These are phyloP conservation scores for Rhynchopsitta pachyrhyncha DNA, from an alignment of 2,113 vertebrate genomes.

Conservation along the genomic window DNA sequence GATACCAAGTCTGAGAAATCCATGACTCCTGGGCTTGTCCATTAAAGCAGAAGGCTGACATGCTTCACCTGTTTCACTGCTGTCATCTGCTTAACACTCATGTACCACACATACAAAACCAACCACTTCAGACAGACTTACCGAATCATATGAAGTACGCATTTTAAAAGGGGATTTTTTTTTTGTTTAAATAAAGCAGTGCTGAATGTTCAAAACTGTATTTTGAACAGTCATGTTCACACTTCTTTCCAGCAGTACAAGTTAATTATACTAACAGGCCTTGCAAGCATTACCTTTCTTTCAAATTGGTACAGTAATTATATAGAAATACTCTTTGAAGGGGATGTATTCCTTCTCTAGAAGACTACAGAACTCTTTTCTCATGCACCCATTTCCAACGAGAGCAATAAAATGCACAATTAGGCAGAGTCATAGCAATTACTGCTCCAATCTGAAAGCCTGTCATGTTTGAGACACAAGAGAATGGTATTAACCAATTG, in stretches of 20 bases:
- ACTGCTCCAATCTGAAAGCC: neutral
- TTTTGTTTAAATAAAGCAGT: neutral
- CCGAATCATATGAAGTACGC: neutral
- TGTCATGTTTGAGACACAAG: neutral
- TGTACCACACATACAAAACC: neutral
- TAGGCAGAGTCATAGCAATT: neutral
- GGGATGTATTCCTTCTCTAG: neutral
- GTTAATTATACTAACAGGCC: neutral
- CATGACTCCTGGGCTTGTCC: neutral
- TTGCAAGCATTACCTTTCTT: neutral
- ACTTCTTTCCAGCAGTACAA: neutral
- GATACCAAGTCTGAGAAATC: neutral
- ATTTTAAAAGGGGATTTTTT: neutral
- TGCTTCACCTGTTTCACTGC: neutral
- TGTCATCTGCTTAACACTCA: neutral
- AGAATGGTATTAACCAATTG: neutral
- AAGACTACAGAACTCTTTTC: neutral
- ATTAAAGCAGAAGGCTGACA: neutral
- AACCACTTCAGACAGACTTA: neutral
- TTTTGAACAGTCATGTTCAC: neutral
- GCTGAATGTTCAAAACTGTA: neutral
- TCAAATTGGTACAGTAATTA: neutral
- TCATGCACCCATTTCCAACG: neutral
- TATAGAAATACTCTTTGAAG: neutral
- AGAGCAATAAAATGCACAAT: neutral